Evolutionary conservation across 1,140 invertebrate species (phyloP), one percentile per base, ranked within the genome.

Genomic region (Drosophila sproati): DNA sequence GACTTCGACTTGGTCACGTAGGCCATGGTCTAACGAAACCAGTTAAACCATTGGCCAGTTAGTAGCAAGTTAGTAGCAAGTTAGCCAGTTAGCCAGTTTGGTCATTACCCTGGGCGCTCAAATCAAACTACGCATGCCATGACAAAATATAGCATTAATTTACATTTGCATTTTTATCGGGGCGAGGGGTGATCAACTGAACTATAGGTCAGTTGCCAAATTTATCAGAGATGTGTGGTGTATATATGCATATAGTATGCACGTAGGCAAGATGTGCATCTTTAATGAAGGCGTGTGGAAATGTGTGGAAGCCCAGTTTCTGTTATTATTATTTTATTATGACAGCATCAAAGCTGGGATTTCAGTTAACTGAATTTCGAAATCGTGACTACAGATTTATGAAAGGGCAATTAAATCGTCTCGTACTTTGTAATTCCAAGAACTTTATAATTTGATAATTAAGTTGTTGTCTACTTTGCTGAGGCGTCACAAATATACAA

Each of bases 1-100:
- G 55, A 43, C 41, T 68, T 68, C 68, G 45, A 10, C 66, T 55
- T 69, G 50, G 74, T 89, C 83, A 88, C 83, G 83, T 89, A 89
- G 80, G 56, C 83, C 71, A 75, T 71, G 68, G 54, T 56, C 41
- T 63, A 52, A 57, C 39, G 39, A 78, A 89, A 85, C 80, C 85
- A 64, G 77, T 88, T 77, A 51, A 43, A n/a, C 10, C 10, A 3
- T 43, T 60, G 34, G 55, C 56, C 28, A 3, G 41, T 35, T 20
- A 20, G 20, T 20, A 20, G 20, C 20, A 0, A 20, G 20, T 20
- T 20, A 20, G 20, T 20, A 20, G 20, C 1, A 51, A 41, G 31
- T 41, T 32, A 8, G 20, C 1, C 62, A 41, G 31, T 41, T 32
- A 8, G 32, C 52, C 35, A 57, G 7, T 41, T 41, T 3, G 43